These are phyloP conservation scores for Hydraecia micacea DNA, from an alignment of 2,888 invertebrate species.

Conservation along the genomic window DNA sequence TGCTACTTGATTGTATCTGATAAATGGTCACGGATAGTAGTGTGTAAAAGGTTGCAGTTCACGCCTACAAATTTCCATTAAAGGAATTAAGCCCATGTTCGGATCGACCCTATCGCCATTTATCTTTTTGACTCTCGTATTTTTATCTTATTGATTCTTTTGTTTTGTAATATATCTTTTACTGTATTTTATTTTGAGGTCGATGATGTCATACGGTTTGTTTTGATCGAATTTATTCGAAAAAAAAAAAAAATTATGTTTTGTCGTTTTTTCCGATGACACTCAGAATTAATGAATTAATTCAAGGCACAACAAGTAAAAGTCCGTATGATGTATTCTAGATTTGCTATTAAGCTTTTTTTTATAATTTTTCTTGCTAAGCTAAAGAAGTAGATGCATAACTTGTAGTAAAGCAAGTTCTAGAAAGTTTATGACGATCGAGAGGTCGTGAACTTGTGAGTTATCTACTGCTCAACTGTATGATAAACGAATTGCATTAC, in stretches of 20 bases:
- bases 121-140: slow-evolving; percentile 18
- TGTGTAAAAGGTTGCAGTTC: slow-evolving; percentile 14
- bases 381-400: neutral
- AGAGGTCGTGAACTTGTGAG: slow-evolving; percentile 15
- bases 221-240: slow-evolving; percentile 2
- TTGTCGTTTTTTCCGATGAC: neutral
- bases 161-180: slow-evolving; percentile 15
- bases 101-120: slow-evolving; percentile 4
- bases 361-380: neutral
- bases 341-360: neutral
- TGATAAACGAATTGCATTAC: neutral
- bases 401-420: neutral
- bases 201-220: slow-evolving; percentile 41
- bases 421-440: slow-evolving; percentile 30
- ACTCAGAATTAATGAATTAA: neutral
- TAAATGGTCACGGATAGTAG: neutral
- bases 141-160: neutral
- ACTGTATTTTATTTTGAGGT: slow-evolving; percentile 19
- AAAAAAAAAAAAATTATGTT: slow-evolving; percentile 26
- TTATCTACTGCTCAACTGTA: neutral
- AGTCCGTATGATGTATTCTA: neutral
- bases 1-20: neutral
- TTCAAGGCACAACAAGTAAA: slow-evolving; percentile 31
- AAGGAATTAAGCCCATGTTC: slow-evolving; percentile 12
- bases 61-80: slow-evolving; percentile 10